phyloP scores from a whole-genome alignment of 2,797 vertebrate genomes.

The Halcyon leucocephala region DNA sequence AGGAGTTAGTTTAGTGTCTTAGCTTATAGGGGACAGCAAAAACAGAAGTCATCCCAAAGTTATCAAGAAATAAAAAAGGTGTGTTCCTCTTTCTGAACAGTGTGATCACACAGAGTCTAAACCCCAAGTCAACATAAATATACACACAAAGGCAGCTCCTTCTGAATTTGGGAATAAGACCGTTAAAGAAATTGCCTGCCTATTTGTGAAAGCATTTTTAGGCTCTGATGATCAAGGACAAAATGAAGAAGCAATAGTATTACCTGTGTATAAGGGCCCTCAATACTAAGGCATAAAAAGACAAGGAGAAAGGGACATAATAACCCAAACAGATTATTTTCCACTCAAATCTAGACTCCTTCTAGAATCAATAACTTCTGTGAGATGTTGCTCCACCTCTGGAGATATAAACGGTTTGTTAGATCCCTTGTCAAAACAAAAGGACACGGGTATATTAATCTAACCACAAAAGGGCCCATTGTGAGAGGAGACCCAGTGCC shows the following conservation, averaged over 20 bases:
- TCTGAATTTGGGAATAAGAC: not conserved
- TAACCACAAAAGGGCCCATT: constrained; percentile 54
- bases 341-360: not conserved
- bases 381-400: constrained; percentile 5
- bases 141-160: not conserved
- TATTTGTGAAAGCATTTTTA: not conserved
- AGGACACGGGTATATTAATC: constrained; percentile 56
- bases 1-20: not conserved
- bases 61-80: not conserved
- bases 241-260: not conserved
- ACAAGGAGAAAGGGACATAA: not conserved
- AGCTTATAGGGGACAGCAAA: not conserved
- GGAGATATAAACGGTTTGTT: constrained; percentile 49
- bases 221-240: not conserved
- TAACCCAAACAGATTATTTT: not conserved
- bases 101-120: not conserved
- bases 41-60: not conserved
- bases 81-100: not conserved
- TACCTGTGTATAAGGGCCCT: not conserved
- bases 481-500: constrained; percentile 51
- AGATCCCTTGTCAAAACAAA: constrained; percentile 65
- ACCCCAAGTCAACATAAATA: not conserved
- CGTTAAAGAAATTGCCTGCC: not conserved
- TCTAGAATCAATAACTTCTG: constrained; percentile 17
- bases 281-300: not conserved